These are phyloP conservation scores for Archaeoteleia sp. DNA, from an alignment of 2,888 invertebrate species.

Conservation along the genomic window DNA sequence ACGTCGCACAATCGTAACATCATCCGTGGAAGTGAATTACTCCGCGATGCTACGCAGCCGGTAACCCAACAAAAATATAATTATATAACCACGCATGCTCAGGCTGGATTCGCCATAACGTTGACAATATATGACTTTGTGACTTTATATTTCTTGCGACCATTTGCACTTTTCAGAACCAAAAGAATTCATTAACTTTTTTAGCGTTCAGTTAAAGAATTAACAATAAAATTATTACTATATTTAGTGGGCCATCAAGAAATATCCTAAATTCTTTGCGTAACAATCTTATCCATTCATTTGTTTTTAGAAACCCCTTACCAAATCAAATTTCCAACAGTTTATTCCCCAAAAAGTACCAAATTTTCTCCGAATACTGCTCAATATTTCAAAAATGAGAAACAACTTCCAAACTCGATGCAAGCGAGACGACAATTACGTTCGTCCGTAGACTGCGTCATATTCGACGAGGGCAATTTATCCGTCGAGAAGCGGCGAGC, in stretches of 20 bases:
- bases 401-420: neutral
- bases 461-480: conserved; percentile 59
- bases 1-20: conserved; percentile 47
- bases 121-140: neutral
- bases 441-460: conserved; percentile 22
- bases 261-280: too few relatives aligned
- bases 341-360: too few relatives aligned
- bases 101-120: neutral
- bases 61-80: conserved; percentile 27
- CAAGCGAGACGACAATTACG: conserved; percentile 26
- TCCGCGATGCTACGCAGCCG: conserved; percentile 10
- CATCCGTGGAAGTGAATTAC: conserved; percentile 37
- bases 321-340: too few relatives aligned
- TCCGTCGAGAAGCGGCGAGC: conserved; percentile 56
- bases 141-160: neutral
- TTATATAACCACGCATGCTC: conserved; percentile 26
- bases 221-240: too few relatives aligned
- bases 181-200: too few relatives aligned
- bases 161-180: too few relatives aligned
- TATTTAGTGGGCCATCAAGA: too few relatives aligned
- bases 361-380: conserved; percentile 1
- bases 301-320: too few relatives aligned
- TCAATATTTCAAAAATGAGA: neutral
- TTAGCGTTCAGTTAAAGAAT: too few relatives aligned
- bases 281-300: too few relatives aligned